phyloP scores from a whole-genome alignment of 2,888 invertebrate genomes.

The Scaeva pyrastri region DNA sequence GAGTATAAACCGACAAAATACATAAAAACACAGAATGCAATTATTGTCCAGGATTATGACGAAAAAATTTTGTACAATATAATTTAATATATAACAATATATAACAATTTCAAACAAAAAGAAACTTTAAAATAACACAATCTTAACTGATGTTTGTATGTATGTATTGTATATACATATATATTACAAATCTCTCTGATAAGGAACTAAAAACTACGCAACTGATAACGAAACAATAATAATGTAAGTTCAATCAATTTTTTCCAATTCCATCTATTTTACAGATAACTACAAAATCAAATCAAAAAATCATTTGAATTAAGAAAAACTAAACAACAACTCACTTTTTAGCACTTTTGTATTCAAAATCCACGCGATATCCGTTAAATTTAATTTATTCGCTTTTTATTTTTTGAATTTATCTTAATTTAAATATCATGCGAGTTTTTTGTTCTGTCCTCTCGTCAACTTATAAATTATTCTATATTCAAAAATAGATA shows the following conservation, averaged over 20 bases:
- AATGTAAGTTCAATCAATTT: conserved; percentile 19
- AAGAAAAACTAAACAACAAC: conserved; percentile 16
- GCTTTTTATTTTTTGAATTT: background rate
- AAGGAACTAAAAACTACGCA: conserved; percentile 19
- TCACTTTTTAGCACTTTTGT: conserved; percentile 66
- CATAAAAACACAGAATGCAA: too few species aligned
- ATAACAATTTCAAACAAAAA: background rate
- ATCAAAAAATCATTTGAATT: conserved; percentile 13
- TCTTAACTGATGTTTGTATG: too few species aligned
- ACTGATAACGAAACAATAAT: conserved; percentile 23
- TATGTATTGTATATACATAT: too few species aligned
- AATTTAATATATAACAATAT: too few species aligned
- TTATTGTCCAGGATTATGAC: background rate
- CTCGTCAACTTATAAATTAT: background rate
- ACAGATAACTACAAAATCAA: conserved; percentile 15
- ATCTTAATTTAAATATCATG: conserved; percentile 55
- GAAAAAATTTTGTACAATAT: too few species aligned
- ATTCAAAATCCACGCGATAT: conserved; percentile 41
- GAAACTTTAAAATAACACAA: background rate
- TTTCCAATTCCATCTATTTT: background rate
- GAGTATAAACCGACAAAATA: too few species aligned
- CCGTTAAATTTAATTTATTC: conserved; percentile 22
- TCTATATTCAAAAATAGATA: background rate
- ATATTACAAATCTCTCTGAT: background rate
- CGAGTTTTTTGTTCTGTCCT: conserved; percentile 40